Evolutionary conservation across 2,797 vertebrate species (phyloP), one percentile per base, ranked within the genome.

Genomic region (Poeciliopsis presidionis): DNA sequence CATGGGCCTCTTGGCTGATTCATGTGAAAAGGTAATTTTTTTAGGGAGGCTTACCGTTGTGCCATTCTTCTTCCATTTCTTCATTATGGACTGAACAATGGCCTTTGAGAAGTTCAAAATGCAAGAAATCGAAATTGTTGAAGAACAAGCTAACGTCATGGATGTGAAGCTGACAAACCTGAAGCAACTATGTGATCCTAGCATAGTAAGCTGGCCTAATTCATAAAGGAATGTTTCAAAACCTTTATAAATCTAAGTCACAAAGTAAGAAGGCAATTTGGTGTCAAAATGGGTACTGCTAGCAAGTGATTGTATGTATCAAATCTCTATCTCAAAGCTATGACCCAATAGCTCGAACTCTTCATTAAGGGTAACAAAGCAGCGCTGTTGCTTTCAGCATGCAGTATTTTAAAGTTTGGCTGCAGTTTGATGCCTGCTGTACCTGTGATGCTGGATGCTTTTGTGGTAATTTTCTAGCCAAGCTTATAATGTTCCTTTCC

Each of bases 371-470:
- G 1, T 28, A 70, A 70, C 13, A 70, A 45, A 70, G 13, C 67
- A 45, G 43, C 41, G 1, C 43, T 3, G 25, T 28, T 2, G 0
- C 25, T 70, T 70, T 70, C 67, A 70, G 43, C 41, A 46, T 79
- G 81, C 20, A 39, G 5, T 71, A 78, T 82, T 86, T 85, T 80
- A 78, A 78, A 77, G 82, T 81, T 84, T 81, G 77, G 72, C 82
- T 77, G 55, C 53, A 71, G 83, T 81, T 76, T 72, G 51, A 81
- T 75, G 46, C 72, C 69, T 13, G 45, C 57, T 84, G 73, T 75
- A 84, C 73, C n/a, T 76, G 63, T 70, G 71, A 74, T 51, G 39
- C 46, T 59, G 33, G 59, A 76, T 43, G 74, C 77, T 81, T 72
- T 65, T 76, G 74, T 18, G 49, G 74, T 55, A 59, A 20, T 78